Base-by-base conservation (phyloP, 2,797 vertebrate species). In the Ibycter americanus region DNA sequence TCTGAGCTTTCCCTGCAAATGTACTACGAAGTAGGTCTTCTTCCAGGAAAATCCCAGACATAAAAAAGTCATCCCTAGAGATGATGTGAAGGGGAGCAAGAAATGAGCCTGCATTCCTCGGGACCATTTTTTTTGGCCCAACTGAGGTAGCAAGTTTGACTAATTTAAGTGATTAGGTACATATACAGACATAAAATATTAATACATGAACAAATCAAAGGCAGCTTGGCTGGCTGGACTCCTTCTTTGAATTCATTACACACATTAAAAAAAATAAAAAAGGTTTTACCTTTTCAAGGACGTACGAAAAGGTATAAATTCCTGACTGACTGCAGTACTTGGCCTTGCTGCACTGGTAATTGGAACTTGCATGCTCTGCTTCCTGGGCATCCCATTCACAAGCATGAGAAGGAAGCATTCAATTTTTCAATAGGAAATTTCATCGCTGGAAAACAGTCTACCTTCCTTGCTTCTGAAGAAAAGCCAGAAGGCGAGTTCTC, bases 371-470 rank as follows among this genome's bases (percentile, higher is more conserved):
- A 12, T 36, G 68, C 67, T 79, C 61, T 0, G 3, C 89, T 91
- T 87, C 76, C 83, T 8, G 4, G 88, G 91, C 1, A 0, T 73
- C 94, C 90, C 79, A 86, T 93, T 91, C 93, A 97, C 79, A 23
- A 67, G 73, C n/a, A 7, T 9, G 3, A 83, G 40, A 81, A 83
- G 95, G 94, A 97, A 97, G 73, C 70, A 23, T 95, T 94, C 84
- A 76, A 66, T 92, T 93, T 89, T 90, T 90, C 86, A 95, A 95
- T n/a, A 87, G 84, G 80, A 90, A 93, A 94, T 72, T 85, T 88
- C 84, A 79, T 66, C 4, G 4, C 61, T 2, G 0, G 71, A 93
- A 96, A 96, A 90, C 89, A 86, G 91, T 89, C 71, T 74, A 89
- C 91, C 95, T 89, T 93, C 80, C 84, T 26, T 2, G 23, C 49